Conservation (phyloP, 2,888 invertebrate species). For the Diarsia rubi region DNA sequence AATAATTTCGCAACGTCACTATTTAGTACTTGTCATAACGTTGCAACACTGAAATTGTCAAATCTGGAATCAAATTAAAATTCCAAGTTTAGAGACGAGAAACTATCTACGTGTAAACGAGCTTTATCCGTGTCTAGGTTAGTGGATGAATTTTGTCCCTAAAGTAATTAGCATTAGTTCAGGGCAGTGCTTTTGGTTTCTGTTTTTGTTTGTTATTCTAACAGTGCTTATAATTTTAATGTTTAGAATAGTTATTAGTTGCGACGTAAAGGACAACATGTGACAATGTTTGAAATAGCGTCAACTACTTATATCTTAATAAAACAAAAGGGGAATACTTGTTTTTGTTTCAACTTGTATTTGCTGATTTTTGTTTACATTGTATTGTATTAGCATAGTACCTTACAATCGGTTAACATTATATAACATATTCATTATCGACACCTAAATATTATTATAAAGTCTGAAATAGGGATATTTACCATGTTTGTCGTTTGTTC, state of each 20-base stretch:
- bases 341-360: neutral
- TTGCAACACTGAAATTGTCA: too few relatives aligned
- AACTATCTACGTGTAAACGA: slow-evolving; percentile 17
- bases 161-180: slow-evolving; percentile 46
- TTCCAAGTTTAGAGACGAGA: too few relatives aligned
- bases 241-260: slow-evolving; percentile 14
- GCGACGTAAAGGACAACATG: neutral
- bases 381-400: neutral
- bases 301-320: slow-evolving; percentile 7
- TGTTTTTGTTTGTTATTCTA: slow-evolving; percentile 34
- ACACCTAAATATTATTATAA: too few relatives aligned
- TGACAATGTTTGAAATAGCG: slow-evolving; percentile 14
- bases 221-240: slow-evolving; percentile 21
- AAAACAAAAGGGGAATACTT: slow-evolving; percentile 1
- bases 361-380: neutral
- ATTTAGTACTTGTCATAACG: too few relatives aligned
- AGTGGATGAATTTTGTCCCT: slow-evolving; percentile 27
- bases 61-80: too few relatives aligned
- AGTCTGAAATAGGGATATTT: too few relatives aligned
- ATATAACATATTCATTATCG: neutral
- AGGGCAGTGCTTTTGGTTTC: slow-evolving; percentile 23
- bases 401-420: neutral
- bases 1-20: too few relatives aligned
- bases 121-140: slow-evolving; percentile 10
- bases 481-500: too few relatives aligned